Percentiles rank a stretch among this genome's conserved stretches.
These are phyloP conservation scores for Umimayanthus kanabou DNA, from an alignment of 92 coral and sea anemone genomes.

Conservation along the genomic window DNA sequence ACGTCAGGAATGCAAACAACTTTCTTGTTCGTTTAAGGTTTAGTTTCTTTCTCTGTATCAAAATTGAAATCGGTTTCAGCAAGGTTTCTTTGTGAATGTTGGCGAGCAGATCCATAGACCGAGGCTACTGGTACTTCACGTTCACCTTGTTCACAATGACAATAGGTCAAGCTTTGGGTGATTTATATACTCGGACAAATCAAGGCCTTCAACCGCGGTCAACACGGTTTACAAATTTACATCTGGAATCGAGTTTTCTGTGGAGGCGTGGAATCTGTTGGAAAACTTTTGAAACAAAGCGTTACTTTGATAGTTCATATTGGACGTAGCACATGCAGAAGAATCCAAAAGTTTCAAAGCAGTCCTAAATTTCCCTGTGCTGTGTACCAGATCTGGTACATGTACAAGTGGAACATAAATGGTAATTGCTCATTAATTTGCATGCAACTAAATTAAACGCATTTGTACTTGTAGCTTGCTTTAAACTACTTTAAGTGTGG, in stretches of 20 bases:
- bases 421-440: background rate
- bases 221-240: background rate
- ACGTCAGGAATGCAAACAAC: conserved; percentile 1
- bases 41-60: background rate
- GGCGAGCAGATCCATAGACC: background rate
- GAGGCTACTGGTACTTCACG: background rate
- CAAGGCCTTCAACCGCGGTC: conserved; percentile 6
- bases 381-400: background rate
- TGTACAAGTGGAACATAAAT: background rate
- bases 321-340: background rate
- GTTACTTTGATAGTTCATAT: background rate
- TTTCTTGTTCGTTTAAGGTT: background rate
- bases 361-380: background rate
- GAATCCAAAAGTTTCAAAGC: too few species aligned
- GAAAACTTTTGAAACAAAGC: background rate
- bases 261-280: background rate
- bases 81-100: conserved; percentile 1
- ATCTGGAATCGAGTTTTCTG: background rate
- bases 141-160: background rate
- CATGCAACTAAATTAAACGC: background rate
- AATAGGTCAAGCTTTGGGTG: conserved; percentile 2
- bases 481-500: too few species aligned
- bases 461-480: too few species aligned
- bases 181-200: background rate
- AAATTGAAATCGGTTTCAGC: background rate